Evolutionary conservation across 1,140 invertebrate species (phyloP), one percentile per base, ranked within the genome.

Genomic region (Zaprionus africanus): DNA sequence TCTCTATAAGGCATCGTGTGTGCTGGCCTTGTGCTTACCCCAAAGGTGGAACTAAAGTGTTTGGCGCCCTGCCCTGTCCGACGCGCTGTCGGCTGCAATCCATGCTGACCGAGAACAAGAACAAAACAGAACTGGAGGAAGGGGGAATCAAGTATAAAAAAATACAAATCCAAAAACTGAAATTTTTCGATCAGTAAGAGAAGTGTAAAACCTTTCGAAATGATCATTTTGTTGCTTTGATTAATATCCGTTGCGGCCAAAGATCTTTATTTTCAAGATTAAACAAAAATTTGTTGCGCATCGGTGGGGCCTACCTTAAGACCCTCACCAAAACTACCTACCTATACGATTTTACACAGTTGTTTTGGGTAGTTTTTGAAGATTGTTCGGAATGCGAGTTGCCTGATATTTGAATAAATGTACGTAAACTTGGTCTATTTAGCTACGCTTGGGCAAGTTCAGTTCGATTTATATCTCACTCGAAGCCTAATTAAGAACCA

Each of bases 1-100:
- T 49, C 43, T 19, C 7, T 57, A 57, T 31, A 5, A 31, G 31
- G 19, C 31, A 34, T 54, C 43, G 28, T 41, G 28, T 11, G 22
- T 36, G 31, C 26, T 58, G 80, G 77, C 82, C 82, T 85, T 85
- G 82, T 69, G 73, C 22, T 28, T 38, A 17, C 15, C 46, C 60
- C 51, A 59, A 65, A 66, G 78, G 78, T 86, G 82, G 82, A 86
- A 86, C 83, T 86, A 86, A 86, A 66, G 12, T 36, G 68, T 58
- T 77, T 86, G 82, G 82, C 82, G 82, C 82, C 82, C 72, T 24
- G 43, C 34, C 72, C 72, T 17, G 51, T 26, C 38, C n/a, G 64
- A 51, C 51, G 51, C 31, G 31, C 31, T 34, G 31, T 11, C 31
- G 31, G 31, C 31, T 17, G 41, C 38, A 17, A 1, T 15, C 6